Conservation (phyloP, 2,797 vertebrate species). For the Dromococcyx pavoninus region DNA sequence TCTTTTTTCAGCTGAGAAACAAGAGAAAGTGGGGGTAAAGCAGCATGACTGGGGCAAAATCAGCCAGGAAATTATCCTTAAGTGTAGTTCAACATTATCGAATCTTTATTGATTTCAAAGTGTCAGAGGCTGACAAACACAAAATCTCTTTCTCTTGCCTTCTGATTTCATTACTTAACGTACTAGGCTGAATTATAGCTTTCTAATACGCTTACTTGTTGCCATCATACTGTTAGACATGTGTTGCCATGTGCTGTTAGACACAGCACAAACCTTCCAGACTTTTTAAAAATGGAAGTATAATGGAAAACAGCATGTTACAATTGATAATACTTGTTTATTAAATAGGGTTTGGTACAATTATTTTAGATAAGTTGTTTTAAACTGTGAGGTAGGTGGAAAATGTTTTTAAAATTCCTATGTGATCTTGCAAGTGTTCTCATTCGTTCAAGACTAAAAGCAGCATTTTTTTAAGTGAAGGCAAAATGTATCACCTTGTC, state of each 20-base stretch:
- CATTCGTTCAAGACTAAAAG: neutral
- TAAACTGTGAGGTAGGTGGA: neutral
- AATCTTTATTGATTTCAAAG: conserved; percentile 38
- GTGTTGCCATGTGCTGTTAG: no score
- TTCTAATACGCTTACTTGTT: neutral
- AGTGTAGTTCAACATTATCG: neutral
- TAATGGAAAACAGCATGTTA: neutral
- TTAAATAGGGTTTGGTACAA: neutral
- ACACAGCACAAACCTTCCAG: neutral
- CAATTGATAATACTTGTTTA: neutral
- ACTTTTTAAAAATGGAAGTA: neutral
- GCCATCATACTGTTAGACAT: neutral
- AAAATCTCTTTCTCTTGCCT: neutral
- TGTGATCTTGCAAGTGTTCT: neutral
- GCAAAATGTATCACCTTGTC: neutral
- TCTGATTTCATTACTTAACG: conserved; percentile 23
- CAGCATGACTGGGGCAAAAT: neutral
- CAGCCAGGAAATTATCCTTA: neutral
- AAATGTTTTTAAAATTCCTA: neutral
- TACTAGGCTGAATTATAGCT: neutral
- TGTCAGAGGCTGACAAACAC: conserved; percentile 3
- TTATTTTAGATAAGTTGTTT: neutral
- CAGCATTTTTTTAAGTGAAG: neutral
- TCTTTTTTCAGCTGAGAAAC: neutral
- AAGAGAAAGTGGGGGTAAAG: neutral